Base-by-base conservation (phyloP, 2,113 vertebrate species). In the Oncorhynchus gorbuscha region DNA sequence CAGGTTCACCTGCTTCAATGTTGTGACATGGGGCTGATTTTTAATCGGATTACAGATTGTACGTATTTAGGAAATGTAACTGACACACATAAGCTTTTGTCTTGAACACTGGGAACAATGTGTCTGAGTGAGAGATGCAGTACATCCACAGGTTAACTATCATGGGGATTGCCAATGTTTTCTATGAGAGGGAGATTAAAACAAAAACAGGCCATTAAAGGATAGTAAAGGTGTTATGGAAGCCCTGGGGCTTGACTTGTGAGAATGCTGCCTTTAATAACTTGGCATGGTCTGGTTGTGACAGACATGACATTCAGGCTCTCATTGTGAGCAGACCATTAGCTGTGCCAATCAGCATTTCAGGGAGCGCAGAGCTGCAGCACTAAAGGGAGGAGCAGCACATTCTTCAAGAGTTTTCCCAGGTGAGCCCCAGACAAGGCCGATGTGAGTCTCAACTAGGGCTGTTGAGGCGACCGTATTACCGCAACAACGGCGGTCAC, bases 271-370 rank as follows among this genome's bases (percentile, higher is more conserved):
- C 88, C 88, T 90, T 91, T 90, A 87, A 86, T 91, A 93, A 93
- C 91, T 92, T 89, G 75, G 93, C 90, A 85, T 88, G 94, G 93
- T 92, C 88, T 88, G 92, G 91, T 88, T 87, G 93, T 90, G 91
- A 94, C 86, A 93, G 92, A 93, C 88, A 93, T 89, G 89, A 86
- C 87, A 92, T 92, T 90, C 92, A 91, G 92, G 94, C 93, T 93
- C 89, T 90, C 91, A 93, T 93, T 92, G 92, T 91, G 90, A 94
- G 92, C 89, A 92, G 90, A 87, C 84, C 83, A 87, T 91, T 90
- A 87, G 87, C 83, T 90, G 87, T 92, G 94, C 85, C 93, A 94
- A 86, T 94, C 94, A 95, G 81, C 79, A 55, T 83, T 74, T 81
- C 88, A 80, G 59, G 59, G 59, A 22, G 81, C 22, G 14, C 58